Evolutionary conservation across 2,888 invertebrate genomes (phyloP).

Genomic region (Eupithecia pulchellata): DNA sequence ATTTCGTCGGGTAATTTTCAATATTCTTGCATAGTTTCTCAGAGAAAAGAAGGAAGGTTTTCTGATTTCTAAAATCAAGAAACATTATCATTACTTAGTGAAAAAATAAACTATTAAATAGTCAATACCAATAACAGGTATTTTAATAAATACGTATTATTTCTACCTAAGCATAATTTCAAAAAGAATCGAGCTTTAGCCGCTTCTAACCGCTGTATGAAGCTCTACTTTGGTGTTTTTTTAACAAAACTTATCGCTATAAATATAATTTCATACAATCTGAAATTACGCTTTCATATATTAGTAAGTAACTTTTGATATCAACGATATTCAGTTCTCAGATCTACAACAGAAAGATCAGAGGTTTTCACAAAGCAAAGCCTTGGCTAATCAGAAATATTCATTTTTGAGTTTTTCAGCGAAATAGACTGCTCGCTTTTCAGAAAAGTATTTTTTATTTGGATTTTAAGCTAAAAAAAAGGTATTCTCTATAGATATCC

Average conservation of each 20-base stretch:
- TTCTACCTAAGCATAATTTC: not conserved
- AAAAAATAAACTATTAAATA: constrained; percentile 1
- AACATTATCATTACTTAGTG: not conserved
- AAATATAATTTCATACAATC: not conserved
- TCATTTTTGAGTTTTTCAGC: not conserved
- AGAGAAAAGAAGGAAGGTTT: not conserved
- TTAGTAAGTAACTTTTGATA: not conserved
- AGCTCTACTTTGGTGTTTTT: constrained; percentile 6
- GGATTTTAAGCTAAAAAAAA: not conserved
- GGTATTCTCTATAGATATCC: not conserved
- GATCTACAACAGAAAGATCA: constrained; percentile 10
- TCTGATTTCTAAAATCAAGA: not conserved
- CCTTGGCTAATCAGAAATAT: constrained; percentile 13
- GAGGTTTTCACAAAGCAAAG: not conserved
- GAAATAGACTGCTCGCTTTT: not conserved
- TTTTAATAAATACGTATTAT: not conserved
- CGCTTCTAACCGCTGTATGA: not conserved
- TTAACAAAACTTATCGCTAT: not conserved
- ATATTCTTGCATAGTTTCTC: not conserved
- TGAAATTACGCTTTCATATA: not conserved
- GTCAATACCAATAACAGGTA: not conserved
- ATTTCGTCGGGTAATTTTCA: not conserved
- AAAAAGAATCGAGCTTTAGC: not conserved
- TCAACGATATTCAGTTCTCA: constrained; percentile 16
- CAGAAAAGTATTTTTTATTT: not conserved